Conservation (phyloP, 2,888 invertebrate genomes). For the Metopia argyrocephala region DNA sequence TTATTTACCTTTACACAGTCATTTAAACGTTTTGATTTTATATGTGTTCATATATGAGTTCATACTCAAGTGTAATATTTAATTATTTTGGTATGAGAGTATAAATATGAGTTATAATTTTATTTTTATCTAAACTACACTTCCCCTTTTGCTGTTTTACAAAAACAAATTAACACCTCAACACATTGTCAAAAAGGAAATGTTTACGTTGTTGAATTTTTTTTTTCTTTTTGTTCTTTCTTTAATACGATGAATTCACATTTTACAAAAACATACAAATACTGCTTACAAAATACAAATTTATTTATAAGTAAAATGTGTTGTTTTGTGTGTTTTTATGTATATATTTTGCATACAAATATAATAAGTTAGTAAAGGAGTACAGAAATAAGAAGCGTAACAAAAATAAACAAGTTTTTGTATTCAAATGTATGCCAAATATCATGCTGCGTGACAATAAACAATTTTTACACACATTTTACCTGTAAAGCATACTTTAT, state of each 20-base stretch:
- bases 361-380: neutral
- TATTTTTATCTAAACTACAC: slow-evolving; percentile 1
- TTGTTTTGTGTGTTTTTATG: slow-evolving; percentile 8
- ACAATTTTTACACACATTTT: slow-evolving; percentile 42
- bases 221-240: too few species aligned
- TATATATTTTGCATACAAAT: slow-evolving; percentile 10
- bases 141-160: neutral
- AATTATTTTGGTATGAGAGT: neutral
- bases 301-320: neutral
- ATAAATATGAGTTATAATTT: slow-evolving; percentile 22
- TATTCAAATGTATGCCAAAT: slow-evolving; percentile 42
- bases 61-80: neutral
- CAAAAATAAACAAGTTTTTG: neutral
- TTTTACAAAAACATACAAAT: slow-evolving; percentile 22
- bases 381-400: too few species aligned
- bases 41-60: neutral
- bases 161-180: slow-evolving; percentile 58
- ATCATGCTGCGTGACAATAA: slow-evolving; percentile 62
- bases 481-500: slow-evolving; percentile 34
- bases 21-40: neutral
- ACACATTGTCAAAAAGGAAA: slow-evolving; percentile 49
- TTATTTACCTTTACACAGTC: neutral
- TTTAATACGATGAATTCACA: slow-evolving; percentile 45
- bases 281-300: neutral
- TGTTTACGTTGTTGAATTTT: too few species aligned